Evolutionary conservation across 2,797 vertebrate species (phyloP).

Genomic region (Australoheros facetus): DNA sequence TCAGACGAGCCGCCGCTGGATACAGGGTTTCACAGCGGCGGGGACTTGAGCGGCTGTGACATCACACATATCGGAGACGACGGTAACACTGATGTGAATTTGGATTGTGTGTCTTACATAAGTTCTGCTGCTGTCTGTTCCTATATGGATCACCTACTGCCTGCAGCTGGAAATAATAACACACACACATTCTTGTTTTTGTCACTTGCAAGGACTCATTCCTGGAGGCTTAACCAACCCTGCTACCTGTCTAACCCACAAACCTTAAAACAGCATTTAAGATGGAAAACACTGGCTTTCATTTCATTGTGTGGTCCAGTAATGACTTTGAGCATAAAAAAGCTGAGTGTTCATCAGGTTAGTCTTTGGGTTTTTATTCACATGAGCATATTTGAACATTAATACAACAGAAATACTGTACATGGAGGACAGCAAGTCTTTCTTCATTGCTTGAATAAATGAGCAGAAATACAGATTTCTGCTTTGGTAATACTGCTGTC

Average conservation of each 20-base stretch:
- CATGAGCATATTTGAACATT: not conserved
- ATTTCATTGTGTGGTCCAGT: not conserved
- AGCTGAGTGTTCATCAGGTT: not conserved
- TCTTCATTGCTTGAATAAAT: not conserved
- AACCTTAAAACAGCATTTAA: not conserved
- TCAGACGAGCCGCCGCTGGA: not conserved
- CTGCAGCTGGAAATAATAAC: slow-evolving; percentile 16
- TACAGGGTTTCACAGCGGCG: not conserved
- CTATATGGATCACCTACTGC: slow-evolving; percentile 39
- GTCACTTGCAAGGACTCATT: not conserved
- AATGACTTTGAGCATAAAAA: not conserved
- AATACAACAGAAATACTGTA: not conserved
- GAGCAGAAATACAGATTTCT: not conserved
- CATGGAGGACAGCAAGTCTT: not conserved
- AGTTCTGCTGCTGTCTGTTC: slow-evolving; percentile 48
- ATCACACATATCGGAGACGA: slow-evolving; percentile 40
- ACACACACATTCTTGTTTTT: not conserved
- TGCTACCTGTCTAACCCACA: not conserved
- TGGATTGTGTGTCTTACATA: slow-evolving; percentile 38
- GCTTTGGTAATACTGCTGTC: not conserved
- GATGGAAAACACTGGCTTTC: not conserved
- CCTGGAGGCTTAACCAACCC: not conserved
- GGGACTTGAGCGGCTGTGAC: slow-evolving; percentile 26
- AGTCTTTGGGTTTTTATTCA: not conserved
- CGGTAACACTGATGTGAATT: slow-evolving; percentile 34